These are phyloP conservation scores for Perca flavescens DNA, from an alignment of 2,113 vertebrate species.

Conservation along the genomic window DNA sequence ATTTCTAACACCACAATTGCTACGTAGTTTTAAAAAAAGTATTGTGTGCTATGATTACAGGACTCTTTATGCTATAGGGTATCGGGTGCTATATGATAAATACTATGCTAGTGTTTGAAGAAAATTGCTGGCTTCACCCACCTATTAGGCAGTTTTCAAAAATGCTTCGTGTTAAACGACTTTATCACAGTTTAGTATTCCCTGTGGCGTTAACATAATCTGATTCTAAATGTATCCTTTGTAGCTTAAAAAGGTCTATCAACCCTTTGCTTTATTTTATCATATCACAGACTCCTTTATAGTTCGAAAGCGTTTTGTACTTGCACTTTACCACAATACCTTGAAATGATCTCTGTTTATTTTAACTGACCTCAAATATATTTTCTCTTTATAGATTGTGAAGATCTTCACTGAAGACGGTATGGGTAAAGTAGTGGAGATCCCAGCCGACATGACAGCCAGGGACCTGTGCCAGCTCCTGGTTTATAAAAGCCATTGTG, in stretches of 20 bases:
- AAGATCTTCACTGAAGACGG: conserved; percentile 98
- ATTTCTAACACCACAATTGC: conserved; percentile 74
- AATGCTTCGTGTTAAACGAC: conserved; percentile 37
- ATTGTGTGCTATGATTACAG: conserved; percentile 75
- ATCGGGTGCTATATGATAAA: conserved; percentile 61
- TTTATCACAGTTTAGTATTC: background rate
- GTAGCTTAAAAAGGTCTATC: background rate
- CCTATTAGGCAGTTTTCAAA: conserved; percentile 40
- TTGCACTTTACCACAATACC: background rate
- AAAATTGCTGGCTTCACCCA: conserved; percentile 65
- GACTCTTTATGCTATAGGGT: conserved; percentile 46
- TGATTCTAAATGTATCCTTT: background rate
- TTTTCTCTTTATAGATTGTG: conserved; percentile 88
- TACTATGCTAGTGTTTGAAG: conserved; percentile 58
- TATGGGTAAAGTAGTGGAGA: conserved; percentile 95
- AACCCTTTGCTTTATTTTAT: background rate
- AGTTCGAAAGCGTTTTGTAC: background rate
- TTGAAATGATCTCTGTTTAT: background rate
- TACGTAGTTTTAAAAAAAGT: conserved; percentile 46
- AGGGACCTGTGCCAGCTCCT: conserved; percentile 97
- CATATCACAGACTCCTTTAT: background rate
- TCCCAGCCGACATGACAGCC: conserved; percentile 95
- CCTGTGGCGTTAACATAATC: background rate
- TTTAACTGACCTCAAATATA: background rate
- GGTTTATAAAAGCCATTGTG: conserved; percentile 97